Evolutionary conservation across 2,113 vertebrate genomes (phyloP).

Genomic region (Tachycineta bicolor): DNA sequence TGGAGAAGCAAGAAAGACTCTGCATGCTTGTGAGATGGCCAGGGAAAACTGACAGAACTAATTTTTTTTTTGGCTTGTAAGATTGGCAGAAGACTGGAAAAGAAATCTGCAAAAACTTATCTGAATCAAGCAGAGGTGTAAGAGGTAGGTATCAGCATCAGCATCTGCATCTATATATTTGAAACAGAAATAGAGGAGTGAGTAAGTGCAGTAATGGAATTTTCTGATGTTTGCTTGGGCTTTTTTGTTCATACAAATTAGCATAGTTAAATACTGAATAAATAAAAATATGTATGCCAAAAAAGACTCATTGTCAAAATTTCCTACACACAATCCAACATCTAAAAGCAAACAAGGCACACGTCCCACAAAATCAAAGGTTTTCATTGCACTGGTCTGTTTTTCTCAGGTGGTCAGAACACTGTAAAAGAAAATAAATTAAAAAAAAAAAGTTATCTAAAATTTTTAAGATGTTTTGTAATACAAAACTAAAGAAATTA

Average conservation of each 20-base stretch:
- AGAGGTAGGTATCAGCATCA: background rate
- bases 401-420: background rate
- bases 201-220: background rate
- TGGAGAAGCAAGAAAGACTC: background rate
- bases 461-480: background rate
- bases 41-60: background rate
- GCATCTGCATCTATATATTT: background rate
- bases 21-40: background rate
- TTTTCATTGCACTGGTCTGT: background rate
- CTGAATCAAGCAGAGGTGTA: background rate
- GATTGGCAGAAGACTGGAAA: background rate
- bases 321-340: constrained; percentile 33
- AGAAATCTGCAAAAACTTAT: background rate
- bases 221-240: background rate
- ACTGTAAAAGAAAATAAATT: background rate
- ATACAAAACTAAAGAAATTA: background rate
- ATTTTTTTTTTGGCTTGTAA: background rate
- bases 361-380: constrained; percentile 6
- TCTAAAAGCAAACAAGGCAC: constrained; percentile 22
- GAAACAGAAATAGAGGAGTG: background rate
- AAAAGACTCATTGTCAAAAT: constrained; percentile 28
- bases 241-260: constrained; percentile 30
- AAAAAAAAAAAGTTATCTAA: background rate
- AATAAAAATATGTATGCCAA: background rate
- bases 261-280: constrained; percentile 35